phyloP scores from a whole-genome alignment of 2,797 vertebrate genomes.

The Phalloptychus januarius region DNA sequence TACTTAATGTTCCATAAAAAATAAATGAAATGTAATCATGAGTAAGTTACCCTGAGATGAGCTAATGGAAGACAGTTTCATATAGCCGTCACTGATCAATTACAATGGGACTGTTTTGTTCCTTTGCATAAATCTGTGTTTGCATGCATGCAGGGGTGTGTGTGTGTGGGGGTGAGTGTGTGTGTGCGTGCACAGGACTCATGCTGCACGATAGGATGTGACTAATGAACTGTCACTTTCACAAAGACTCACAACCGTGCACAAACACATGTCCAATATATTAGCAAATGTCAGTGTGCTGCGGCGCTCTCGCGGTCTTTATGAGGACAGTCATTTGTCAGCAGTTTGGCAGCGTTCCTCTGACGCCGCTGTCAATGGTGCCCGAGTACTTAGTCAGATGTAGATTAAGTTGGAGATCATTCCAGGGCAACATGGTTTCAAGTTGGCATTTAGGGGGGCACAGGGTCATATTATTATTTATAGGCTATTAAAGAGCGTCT shows the following conservation, averaged over 20 bases:
- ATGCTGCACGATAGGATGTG: constrained; percentile 44
- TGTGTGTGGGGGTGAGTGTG: not conserved
- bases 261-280: constrained; percentile 22
- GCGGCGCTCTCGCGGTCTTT: not conserved
- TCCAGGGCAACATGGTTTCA: constrained; percentile 15
- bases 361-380: not conserved
- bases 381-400: not conserved
- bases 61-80: not conserved
- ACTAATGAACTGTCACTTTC: constrained; percentile 57
- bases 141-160: not conserved
- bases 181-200: constrained; percentile 17
- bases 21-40: not conserved
- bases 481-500: not conserved
- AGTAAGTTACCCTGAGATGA: not conserved
- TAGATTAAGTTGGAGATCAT: constrained; percentile 22
- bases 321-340: constrained; percentile 5
- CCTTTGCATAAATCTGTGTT: constrained; percentile 14
- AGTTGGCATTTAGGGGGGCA: constrained; percentile 11
- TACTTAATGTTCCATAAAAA: not conserved
- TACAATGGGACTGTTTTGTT: constrained; percentile 8
- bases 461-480: constrained; percentile 7
- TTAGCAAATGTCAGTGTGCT: constrained; percentile 59
- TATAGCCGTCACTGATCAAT: constrained; percentile 24
- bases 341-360: not conserved
- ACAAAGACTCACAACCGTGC: not conserved